phyloP scores from a whole-genome alignment of 1,140 invertebrate genomes.

The Telenomus remus region DNA sequence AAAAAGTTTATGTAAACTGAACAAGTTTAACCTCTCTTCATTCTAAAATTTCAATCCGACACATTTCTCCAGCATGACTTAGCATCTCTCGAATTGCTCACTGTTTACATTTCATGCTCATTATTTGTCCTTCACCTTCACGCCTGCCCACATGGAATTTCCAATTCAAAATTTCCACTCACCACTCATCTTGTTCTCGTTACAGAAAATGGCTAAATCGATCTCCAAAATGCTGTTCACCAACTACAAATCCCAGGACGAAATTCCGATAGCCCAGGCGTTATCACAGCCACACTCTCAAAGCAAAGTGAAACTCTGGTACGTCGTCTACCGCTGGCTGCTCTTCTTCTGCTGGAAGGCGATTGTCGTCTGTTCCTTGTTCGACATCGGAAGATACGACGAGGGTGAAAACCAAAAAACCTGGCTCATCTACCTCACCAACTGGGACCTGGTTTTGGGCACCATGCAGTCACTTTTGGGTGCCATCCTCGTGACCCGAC shows the following conservation, averaged over 20 bases:
- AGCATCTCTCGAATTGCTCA: too few species aligned
- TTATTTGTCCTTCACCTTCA: too few species aligned
- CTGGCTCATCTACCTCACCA: slow-evolving; percentile 85
- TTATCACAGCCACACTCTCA: slow-evolving; percentile 66
- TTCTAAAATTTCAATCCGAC: too few species aligned
- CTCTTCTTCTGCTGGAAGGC: slow-evolving; percentile 74
- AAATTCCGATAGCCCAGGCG: slow-evolving; percentile 49
- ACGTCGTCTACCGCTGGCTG: slow-evolving; percentile 77
- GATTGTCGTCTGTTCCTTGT: slow-evolving; percentile 76
- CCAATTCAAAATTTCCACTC: too few species aligned
- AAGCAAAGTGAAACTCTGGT: slow-evolving; percentile 65
- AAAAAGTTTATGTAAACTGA: too few species aligned
- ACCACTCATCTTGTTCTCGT: too few species aligned
- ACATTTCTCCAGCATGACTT: too few species aligned
- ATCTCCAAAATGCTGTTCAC: not conserved
- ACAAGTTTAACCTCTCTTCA: too few species aligned
- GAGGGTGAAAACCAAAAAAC: slow-evolving; percentile 63
- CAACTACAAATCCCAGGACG: slow-evolving; percentile 4
- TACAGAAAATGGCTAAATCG: not conserved
- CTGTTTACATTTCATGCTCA: too few species aligned
- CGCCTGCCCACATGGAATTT: too few species aligned
- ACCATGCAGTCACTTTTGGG: slow-evolving; percentile 73
- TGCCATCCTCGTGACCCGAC: slow-evolving; percentile 67
- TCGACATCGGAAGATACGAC: slow-evolving; percentile 66
- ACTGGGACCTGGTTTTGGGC: slow-evolving; percentile 82